Conservation (phyloP, 2,797 vertebrate species). For the Hippopotamyrus pictus region DNA sequence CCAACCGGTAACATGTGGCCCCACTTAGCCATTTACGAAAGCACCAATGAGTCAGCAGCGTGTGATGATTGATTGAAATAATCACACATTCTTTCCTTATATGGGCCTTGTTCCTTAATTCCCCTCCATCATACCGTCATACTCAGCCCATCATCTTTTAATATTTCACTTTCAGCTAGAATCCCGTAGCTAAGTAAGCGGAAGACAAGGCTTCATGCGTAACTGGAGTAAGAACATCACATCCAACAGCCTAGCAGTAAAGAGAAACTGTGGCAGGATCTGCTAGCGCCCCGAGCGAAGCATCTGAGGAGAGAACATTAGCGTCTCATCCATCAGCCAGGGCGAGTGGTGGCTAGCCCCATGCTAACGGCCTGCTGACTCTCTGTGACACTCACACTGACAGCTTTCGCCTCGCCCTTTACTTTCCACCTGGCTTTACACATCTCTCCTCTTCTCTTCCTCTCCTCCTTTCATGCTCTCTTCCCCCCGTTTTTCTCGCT, state of each 20-base stretch:
- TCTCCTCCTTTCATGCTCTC: not conserved
- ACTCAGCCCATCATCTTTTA: constrained; percentile 9
- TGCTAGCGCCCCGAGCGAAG: not conserved
- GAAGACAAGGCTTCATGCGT: not conserved
- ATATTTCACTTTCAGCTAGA: constrained; percentile 12
- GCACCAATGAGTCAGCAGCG: not conserved
- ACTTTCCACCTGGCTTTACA: not conserved
- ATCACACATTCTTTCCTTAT: not conserved
- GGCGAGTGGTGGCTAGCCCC: not conserved
- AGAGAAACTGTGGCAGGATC: not conserved
- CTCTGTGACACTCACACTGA: not conserved
- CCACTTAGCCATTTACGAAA: not conserved
- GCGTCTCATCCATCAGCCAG: not conserved
- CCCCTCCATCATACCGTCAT: not conserved
- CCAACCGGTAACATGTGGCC: not conserved
- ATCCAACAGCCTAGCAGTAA: not conserved
- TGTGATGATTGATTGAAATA: not conserved
- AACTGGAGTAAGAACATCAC: not conserved
- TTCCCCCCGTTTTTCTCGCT: not conserved
- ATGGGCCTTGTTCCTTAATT: not conserved
- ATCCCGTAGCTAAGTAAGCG: constrained; percentile 17
- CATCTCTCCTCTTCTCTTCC: not conserved
- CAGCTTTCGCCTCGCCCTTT: not conserved
- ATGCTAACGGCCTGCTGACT: not conserved
- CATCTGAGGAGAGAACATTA: not conserved